These are phyloP conservation scores for Bombycilla garrulus DNA, from an alignment of 2,113 vertebrate species.

Conservation along the genomic window DNA sequence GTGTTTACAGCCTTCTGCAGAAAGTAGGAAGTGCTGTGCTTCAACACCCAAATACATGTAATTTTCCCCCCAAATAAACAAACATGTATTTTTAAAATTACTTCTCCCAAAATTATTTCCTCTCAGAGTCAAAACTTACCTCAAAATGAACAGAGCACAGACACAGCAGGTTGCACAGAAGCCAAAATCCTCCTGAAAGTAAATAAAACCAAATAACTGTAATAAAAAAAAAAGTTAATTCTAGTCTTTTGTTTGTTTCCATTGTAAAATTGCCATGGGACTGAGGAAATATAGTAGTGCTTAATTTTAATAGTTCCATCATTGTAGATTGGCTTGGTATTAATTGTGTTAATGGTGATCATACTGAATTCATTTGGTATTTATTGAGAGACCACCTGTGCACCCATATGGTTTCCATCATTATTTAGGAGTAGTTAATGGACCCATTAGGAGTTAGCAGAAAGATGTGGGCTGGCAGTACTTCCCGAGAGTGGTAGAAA, in stretches of 20 bases:
- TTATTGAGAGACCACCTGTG: constrained; percentile 75
- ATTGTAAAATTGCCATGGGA: constrained; percentile 66
- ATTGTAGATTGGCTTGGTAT: constrained; percentile 72
- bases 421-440: constrained; percentile 76
- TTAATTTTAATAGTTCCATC: constrained; percentile 73
- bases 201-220: constrained; percentile 64
- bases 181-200: constrained; percentile 1
- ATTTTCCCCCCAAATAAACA: background rate
- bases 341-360: constrained; percentile 77
- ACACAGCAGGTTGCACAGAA: background rate
- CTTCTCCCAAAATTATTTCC: background rate
- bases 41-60: background rate
- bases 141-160: background rate
- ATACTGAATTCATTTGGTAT: constrained; percentile 76
- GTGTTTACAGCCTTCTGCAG: constrained; percentile 36
- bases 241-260: constrained; percentile 64
- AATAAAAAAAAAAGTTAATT: constrained; percentile 63
- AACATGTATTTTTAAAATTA: background rate
- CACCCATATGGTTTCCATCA: constrained; percentile 77
- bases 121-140: background rate
- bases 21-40: constrained; percentile 6
- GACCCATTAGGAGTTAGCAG: constrained; percentile 70
- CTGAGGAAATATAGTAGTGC: constrained; percentile 38
- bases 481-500: constrained; percentile 25
- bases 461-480: constrained; percentile 63